These are phyloP conservation scores for Pluvianellus socialis DNA, from an alignment of 2,113 vertebrate genomes.

Conservation along the genomic window DNA sequence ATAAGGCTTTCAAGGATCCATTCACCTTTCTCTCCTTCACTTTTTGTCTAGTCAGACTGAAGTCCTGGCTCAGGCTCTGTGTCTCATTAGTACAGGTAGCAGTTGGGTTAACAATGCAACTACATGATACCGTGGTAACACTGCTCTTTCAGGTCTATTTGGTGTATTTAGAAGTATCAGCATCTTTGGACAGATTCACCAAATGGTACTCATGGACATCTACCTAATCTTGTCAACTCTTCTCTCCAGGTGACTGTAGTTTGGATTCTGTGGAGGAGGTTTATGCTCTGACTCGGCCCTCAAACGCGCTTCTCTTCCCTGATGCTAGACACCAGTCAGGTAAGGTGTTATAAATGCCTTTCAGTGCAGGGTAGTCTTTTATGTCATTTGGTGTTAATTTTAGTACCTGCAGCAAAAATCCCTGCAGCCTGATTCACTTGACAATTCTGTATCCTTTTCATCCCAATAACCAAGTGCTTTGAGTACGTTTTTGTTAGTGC, in stretches of 20 bases:
- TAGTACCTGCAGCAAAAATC: not conserved
- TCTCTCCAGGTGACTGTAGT: not conserved
- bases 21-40: not conserved
- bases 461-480: not conserved
- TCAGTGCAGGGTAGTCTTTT: not conserved
- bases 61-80: not conserved
- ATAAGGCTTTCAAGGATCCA: not conserved
- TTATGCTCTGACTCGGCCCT: not conserved
- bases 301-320: not conserved
- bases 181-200: not conserved
- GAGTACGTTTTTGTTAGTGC: not conserved
- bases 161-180: not conserved
- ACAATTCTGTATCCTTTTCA: not conserved
- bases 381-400: not conserved
- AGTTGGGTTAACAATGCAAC: not conserved
- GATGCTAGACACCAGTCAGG: not conserved
- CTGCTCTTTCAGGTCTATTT: not conserved
- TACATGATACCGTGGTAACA: not conserved
- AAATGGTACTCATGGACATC: not conserved
- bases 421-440: not conserved
- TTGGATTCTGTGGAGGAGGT: not conserved
- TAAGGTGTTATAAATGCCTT: not conserved
- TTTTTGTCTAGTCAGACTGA: not conserved
- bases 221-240: not conserved
- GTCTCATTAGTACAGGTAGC: not conserved